phyloP scores from a whole-genome alignment of 2,797 vertebrate species.

The Calcarius lapponicus region DNA sequence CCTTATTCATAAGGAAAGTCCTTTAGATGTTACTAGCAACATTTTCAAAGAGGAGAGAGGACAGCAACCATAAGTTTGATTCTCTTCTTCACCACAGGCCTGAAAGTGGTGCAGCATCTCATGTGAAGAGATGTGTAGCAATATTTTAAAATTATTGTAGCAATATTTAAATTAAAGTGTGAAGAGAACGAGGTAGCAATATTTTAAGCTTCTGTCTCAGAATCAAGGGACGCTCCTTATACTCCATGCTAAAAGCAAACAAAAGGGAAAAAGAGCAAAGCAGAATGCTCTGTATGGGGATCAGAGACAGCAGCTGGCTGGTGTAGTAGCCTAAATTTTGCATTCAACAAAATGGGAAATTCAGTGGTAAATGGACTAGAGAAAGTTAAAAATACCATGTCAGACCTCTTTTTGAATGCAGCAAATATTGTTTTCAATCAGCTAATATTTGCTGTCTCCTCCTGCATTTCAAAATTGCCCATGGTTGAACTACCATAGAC shows the following conservation, averaged over 20 bases:
- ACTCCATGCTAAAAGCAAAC: background rate
- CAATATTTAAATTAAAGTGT: background rate
- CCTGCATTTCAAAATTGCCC: background rate
- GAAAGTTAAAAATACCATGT: background rate
- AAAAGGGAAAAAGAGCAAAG: background rate
- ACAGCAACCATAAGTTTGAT: background rate
- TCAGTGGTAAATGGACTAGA: background rate
- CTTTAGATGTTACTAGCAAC: conserved; percentile 14
- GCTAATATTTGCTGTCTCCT: background rate
- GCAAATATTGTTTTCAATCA: background rate
- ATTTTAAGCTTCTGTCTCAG: background rate
- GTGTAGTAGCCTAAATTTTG: background rate
- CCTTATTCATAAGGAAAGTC: background rate
- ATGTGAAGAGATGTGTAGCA: background rate
- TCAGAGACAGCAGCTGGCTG: background rate
- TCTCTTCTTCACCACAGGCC: background rate
- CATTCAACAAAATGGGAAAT: background rate
- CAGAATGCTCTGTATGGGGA: background rate
- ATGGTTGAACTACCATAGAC: background rate
- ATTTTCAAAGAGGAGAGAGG: background rate
- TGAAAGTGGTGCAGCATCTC: background rate
- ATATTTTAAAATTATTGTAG: background rate
- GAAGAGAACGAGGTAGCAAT: background rate
- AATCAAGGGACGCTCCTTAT: background rate
- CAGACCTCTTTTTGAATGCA: background rate